A percentile compares a stretch with the other conserved stretches of the same genome.
Conservation (phyloP, 2,113 vertebrate genomes). For the Hydropotes inermis region DNA sequence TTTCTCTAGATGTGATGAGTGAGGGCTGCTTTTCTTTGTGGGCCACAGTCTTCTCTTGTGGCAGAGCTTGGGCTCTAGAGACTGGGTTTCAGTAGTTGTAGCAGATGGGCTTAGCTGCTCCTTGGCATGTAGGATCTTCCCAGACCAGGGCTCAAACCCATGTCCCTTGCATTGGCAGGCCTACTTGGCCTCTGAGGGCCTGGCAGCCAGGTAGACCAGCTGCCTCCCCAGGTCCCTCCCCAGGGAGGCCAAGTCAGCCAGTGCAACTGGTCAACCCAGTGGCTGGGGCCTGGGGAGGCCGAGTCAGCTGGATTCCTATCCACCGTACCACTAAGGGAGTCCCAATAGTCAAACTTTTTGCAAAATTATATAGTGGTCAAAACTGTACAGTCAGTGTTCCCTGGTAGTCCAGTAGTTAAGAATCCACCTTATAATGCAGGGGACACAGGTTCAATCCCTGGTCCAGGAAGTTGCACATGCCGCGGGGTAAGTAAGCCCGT, state of each 20-base stretch:
- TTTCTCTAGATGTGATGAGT: background rate
- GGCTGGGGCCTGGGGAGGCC: background rate
- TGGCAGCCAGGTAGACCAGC: background rate
- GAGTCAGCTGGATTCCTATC: background rate
- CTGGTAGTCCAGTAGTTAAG: background rate
- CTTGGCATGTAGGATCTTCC: background rate
- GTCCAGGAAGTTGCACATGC: background rate
- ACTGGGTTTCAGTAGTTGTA: background rate
- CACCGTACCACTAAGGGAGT: background rate
- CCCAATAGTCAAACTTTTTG: background rate
- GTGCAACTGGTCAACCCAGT: rapidly evolving
- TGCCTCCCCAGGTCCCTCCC: background rate
- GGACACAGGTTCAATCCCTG: background rate
- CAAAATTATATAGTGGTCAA: background rate
- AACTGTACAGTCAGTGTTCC: background rate
- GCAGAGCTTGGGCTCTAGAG: background rate
- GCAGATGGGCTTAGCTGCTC: background rate
- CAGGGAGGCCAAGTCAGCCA: background rate
- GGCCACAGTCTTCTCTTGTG: background rate
- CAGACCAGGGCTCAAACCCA: rapidly evolving
- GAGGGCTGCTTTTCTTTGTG: background rate
- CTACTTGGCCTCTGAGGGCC: background rate
- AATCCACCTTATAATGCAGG: background rate
- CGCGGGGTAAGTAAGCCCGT: rapidly evolving
- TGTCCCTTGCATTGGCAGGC: background rate